Percentiles rank a stretch among this genome's conserved stretches.
Evolutionary conservation across 2,797 vertebrate genomes (phyloP).

Genomic region (Australoheros facetus): DNA sequence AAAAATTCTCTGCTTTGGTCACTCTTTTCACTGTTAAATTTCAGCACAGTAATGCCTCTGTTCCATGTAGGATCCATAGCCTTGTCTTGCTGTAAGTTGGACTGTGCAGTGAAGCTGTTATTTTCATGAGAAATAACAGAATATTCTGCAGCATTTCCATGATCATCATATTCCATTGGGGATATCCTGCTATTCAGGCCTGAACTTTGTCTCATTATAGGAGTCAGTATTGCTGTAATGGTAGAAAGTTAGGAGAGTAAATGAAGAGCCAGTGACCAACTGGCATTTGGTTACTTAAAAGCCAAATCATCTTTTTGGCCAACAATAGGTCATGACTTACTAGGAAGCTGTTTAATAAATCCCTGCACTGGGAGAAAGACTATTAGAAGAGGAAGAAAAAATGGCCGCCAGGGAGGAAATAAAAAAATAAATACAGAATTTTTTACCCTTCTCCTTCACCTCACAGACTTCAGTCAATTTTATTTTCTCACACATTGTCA

Average conservation of each 20-base stretch:
- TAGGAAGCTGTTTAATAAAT: constrained; percentile 35
- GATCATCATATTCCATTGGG: neutral
- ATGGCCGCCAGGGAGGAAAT: constrained; percentile 11
- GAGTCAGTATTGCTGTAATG: neutral
- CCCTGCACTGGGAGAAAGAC: constrained; percentile 1
- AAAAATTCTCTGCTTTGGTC: neutral
- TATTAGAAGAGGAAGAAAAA: neutral
- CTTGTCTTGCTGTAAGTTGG: neutral
- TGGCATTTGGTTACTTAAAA: constrained; percentile 5
- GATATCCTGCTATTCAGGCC: neutral
- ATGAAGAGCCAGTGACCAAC: neutral
- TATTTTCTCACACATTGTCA: constrained; percentile 18
- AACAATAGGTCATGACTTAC: constrained; percentile 21
- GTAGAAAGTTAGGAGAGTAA: neutral
- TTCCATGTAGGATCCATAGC: neutral
- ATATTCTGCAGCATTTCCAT: neutral
- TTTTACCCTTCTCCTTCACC: constrained; percentile 45
- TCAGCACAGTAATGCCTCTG: neutral
- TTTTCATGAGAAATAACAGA: neutral
- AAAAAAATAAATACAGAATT: neutral
- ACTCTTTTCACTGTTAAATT: neutral
- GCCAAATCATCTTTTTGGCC: constrained; percentile 26
- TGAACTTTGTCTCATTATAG: constrained; percentile 1
- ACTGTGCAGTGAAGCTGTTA: neutral
- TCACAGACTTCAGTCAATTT: constrained; percentile 27